Evolutionary conservation across 2,888 invertebrate species (phyloP), one percentile per base, ranked within the genome.

Genomic region (Melipona bicolor): DNA sequence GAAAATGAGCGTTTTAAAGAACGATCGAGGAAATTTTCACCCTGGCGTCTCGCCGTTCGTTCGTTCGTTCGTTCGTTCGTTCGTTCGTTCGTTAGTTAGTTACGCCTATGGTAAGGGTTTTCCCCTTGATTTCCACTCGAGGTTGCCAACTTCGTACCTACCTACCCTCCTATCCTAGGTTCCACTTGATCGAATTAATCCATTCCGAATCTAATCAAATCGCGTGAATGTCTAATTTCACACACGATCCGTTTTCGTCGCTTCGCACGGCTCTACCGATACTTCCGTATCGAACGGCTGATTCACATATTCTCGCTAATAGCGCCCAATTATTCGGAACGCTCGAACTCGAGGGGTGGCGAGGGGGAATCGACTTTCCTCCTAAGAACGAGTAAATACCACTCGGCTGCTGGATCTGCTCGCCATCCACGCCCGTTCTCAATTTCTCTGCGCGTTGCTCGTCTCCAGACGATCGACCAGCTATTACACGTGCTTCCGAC

Each of bases 171-270:
- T 64, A 79, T 79, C 75, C 79, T 65, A 76, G 85, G 75, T 88
- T 84, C 73, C 83, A 87, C 85, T 87, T 89, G 82, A 89, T 89
- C 87, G 87, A 85, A 89, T 89, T 89, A 89, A 89, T 89, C 85
- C 87, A 89, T 89, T 88, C 84, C 85, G 81, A 88, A 89, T 89
- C 81, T 87, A 89, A 89, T 89, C 88, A 89, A 89, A 88, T 89
- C 83, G 82, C 75, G 78, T 85, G 89, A 88, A 89, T 89, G 87
- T 87, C 88, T 89, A 87, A 89, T 89, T 87, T 89, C 84, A 89
- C 88, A 84, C 89, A 81, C 85, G 82, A 88, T 83, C 76, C 85
- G 82, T 81, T 89, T 89, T 84, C 85, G 81, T 80, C 76, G 84
- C 72, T 65, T 21, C 68, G 64, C 74, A 75, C 77, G 70, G 36